Evolutionary conservation across 2,113 vertebrate genomes (phyloP).

Genomic region (Hassar affinis): DNA sequence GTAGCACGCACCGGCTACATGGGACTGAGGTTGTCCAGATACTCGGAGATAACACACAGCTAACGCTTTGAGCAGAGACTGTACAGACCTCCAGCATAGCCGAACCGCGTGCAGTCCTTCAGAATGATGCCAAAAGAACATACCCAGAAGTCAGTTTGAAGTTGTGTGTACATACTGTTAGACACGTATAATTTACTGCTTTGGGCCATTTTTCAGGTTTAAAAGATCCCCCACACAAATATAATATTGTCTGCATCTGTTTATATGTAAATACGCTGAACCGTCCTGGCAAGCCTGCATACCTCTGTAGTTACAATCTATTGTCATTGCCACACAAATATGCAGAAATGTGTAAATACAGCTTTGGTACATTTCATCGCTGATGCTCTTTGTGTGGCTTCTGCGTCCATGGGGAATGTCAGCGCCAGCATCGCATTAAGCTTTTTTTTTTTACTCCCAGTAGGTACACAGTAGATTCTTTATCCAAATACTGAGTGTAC

Average conservation of each 20-base stretch:
- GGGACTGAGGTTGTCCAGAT: conserved; percentile 46
- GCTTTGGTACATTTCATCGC: background rate
- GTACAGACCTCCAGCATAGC: conserved; percentile 49
- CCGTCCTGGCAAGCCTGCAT: background rate
- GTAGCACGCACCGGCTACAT: background rate
- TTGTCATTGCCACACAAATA: conserved; percentile 34
- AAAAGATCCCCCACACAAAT: background rate
- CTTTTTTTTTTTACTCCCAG: conserved; percentile 18
- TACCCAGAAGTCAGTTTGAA: conserved; percentile 2
- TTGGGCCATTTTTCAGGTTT: background rate
- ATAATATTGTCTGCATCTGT: background rate
- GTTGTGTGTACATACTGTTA: conserved; percentile 28
- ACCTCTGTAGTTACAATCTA: conserved; percentile 7
- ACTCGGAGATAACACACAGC: conserved; percentile 22
- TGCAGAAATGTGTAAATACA: conserved; percentile 34
- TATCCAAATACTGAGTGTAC: conserved; percentile 45
- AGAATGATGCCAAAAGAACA: conserved; percentile 1
- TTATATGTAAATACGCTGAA: background rate
- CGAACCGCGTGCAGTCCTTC: background rate
- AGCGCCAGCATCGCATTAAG: conserved; percentile 5
- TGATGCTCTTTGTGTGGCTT: conserved; percentile 15
- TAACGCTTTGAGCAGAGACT: conserved; percentile 3
- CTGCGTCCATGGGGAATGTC: background rate
- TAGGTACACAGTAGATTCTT: conserved; percentile 48
- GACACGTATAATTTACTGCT: background rate